These are phyloP conservation scores for Prunella strophiata DNA, from an alignment of 2,797 vertebrate species.

Conservation along the genomic window DNA sequence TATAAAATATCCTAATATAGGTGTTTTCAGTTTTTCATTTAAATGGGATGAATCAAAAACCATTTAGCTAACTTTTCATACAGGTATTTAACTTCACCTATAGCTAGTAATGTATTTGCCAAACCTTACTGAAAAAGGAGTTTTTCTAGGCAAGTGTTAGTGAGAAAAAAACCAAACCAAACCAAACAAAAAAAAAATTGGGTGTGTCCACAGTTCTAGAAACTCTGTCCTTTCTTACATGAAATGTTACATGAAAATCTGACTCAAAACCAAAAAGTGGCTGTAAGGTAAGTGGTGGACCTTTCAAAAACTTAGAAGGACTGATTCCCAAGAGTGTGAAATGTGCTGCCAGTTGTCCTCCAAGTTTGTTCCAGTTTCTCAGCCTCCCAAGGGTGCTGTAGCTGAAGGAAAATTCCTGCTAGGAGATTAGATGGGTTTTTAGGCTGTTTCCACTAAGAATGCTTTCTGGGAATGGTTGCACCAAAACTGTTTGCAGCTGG, in stretches of 20 bases:
- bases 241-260: not conserved
- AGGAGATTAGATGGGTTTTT: not conserved
- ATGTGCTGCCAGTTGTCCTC: not conserved
- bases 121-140: not conserved
- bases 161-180: not conserved
- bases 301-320: not conserved
- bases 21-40: not conserved
- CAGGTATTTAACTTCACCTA: not conserved
- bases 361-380: not conserved
- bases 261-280: not conserved
- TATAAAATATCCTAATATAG: not conserved
- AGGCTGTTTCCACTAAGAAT: not conserved
- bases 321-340: not conserved
- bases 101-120: not conserved
- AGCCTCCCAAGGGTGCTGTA: not conserved
- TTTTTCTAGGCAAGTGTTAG: not conserved
- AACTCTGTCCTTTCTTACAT: not conserved
- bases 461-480: not conserved
- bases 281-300: not conserved
- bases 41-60: not conserved
- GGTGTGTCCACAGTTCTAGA: not conserved
- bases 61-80: not conserved
- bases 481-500: not conserved
- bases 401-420: not conserved
- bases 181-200: not conserved